Evolutionary conservation across 2,113 vertebrate genomes (phyloP).

Genomic region (Halcyon senegalensis): DNA sequence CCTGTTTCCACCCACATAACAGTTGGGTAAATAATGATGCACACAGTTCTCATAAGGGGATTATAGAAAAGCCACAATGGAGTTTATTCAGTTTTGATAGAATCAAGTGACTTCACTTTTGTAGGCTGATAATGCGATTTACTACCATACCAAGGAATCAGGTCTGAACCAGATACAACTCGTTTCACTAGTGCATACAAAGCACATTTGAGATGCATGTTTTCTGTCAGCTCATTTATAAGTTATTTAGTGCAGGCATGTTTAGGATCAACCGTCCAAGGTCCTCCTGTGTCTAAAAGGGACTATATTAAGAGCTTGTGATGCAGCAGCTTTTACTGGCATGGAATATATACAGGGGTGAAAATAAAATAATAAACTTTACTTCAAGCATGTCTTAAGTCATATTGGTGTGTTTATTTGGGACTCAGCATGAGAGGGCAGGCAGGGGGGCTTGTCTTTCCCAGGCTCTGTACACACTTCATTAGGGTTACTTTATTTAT

Average conservation of each 20-base stretch:
- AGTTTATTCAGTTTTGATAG: slow-evolving; percentile 64
- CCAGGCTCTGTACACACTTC: slow-evolving; percentile 51
- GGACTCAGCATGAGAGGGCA: background rate
- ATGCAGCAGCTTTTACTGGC: slow-evolving; percentile 61
- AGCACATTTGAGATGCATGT: background rate
- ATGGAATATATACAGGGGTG: slow-evolving; percentile 13
- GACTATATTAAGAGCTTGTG: slow-evolving; percentile 54
- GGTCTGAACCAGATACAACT: slow-evolving; percentile 30
- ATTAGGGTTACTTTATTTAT: slow-evolving; percentile 66
- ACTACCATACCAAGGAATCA: background rate
- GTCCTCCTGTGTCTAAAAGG: slow-evolving; percentile 10
- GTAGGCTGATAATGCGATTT: slow-evolving; percentile 48
- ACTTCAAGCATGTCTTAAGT: slow-evolving; percentile 21
- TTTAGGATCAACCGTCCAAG: background rate
- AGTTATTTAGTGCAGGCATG: background rate
- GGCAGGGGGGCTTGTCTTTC: slow-evolving; percentile 42
- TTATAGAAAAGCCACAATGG: slow-evolving; percentile 52
- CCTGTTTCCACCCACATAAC: slow-evolving; percentile 57
- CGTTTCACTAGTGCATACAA: background rate
- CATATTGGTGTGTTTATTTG: slow-evolving; percentile 51
- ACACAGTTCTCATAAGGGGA: slow-evolving; percentile 44
- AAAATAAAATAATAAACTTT: slow-evolving; percentile 66
- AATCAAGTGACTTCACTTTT: slow-evolving; percentile 54
- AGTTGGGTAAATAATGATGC: slow-evolving; percentile 64
- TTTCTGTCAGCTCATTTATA: slow-evolving; percentile 6